Evolutionary conservation across 2,797 vertebrate species (phyloP), one percentile per base, ranked within the genome.

Genomic region (Poecilia gillii): DNA sequence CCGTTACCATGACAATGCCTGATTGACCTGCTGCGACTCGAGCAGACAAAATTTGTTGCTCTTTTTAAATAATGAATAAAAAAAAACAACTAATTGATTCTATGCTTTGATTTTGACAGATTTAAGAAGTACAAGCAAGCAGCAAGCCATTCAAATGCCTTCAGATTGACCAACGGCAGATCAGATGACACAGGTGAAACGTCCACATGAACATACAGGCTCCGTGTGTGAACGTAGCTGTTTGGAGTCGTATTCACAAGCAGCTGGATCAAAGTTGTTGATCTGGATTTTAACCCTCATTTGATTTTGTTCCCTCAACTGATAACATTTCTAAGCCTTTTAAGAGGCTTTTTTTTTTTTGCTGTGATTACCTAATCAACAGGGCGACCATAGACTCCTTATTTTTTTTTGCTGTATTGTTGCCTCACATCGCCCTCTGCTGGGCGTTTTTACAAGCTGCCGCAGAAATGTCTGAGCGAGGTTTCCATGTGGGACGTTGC

Each of bases 61-160:
- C 3, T 73, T 0, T 31, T 14, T 6, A 59, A 6, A 6, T 6
- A 31, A 31, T 31, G 4, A 14, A 59, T 1, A 3, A n/a, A 11
- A 23, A 1, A 51, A 23, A 51, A 18, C 4, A 25, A 25, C 12
- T 80, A 51, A 81, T 28, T 74, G 4, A 85, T 81, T 39, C 84
- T 82, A 28, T 76, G 49, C 75, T 82, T 84, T 87, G 80, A 45
- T 93, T 53, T 89, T 88, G 83, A 73, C 92, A 99, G 99, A 96
- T 99, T 99, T 95, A 99, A 99, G 94, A 99, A 99, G 89, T 98
- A 99, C 96, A 99, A 99, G 90, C 99, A 99, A 92, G 97, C 97
- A 31, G 98, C 98, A 86, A 99, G 97, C 90, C 98, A 99, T 92
- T 99, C 98, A 71, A 99, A 97, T 94, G 98, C 98, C 88, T 99